Percentiles rank a stretch among this genome's conserved stretches.
These are phyloP conservation scores for Cantharis nigra DNA, from an alignment of 2,888 invertebrate species.

Conservation along the genomic window DNA sequence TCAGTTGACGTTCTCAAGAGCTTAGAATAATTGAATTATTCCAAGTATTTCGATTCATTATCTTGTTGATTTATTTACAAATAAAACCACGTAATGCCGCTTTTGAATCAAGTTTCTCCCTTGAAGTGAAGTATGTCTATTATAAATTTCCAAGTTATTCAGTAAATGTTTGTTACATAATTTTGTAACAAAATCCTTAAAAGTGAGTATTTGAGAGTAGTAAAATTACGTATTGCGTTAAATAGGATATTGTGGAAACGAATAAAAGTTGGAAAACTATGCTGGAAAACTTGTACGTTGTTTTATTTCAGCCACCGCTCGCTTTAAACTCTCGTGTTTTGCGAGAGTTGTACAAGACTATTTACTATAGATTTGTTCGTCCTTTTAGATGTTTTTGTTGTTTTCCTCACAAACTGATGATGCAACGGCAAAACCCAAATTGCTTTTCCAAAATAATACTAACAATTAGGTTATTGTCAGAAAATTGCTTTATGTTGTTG, in stretches of 20 bases:
- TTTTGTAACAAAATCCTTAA: background rate
- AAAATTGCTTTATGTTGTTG: background rate
- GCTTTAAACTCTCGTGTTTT: conserved; percentile 1
- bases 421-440: background rate
- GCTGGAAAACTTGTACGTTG: conserved; percentile 1
- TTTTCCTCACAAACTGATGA: background rate
- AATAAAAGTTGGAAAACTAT: conserved; percentile 13
- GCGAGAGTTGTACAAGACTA: conserved; percentile 12
- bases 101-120: background rate
- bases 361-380: conserved; percentile 14
- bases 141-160: background rate
- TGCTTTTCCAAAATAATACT: background rate
- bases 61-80: background rate
- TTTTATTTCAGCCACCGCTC: conserved; percentile 7
- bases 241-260: background rate
- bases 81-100: background rate
- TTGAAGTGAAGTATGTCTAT: background rate
- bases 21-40: background rate
- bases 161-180: background rate
- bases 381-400: conserved; percentile 12
- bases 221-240: background rate
- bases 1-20: background rate
- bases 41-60: background rate
- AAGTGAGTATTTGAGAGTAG: background rate
- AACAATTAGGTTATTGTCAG: background rate